A percentile compares a stretch with the other conserved stretches of the same genome.
These are phyloP conservation scores for Schizopygopsis malacanthus DNA, from an alignment of 2,797 vertebrate species.

Conservation along the genomic window DNA sequence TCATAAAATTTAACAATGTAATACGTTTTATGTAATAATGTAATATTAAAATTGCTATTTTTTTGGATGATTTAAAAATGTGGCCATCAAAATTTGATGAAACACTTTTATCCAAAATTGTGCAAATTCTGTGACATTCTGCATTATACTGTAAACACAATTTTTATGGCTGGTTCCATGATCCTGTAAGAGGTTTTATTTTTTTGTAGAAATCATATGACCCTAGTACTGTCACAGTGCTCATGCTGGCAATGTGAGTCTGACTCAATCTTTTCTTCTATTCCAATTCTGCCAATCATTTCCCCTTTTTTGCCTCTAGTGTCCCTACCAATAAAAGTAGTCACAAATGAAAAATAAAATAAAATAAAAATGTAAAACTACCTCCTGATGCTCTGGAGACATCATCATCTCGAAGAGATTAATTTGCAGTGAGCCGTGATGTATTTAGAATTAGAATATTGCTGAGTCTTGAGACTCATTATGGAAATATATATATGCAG, in stretches of 20 bases:
- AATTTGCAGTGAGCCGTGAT: constrained; percentile 29
- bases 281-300: neutral
- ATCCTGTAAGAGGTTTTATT: neutral
- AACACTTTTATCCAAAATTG: neutral
- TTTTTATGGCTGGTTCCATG: neutral
- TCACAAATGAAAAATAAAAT: neutral
- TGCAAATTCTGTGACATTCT: neutral
- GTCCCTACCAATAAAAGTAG: neutral
- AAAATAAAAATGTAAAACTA: neutral
- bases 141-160: neutral
- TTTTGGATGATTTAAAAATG: too few species aligned
- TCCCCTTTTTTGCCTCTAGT: neutral
- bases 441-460: constrained; percentile 40
- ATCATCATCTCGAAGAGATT: constrained; percentile 25
- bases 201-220: neutral
- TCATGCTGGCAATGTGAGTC: neutral
- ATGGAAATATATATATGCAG: constrained; percentile 33
- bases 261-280: neutral
- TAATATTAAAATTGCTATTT: too few species aligned
- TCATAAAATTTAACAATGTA: neutral
- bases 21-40: too few species aligned
- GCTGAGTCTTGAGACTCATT: constrained; percentile 43
- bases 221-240: neutral
- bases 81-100: too few species aligned
- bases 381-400: constrained; percentile 26